Base-by-base conservation (phyloP, 2,888 invertebrate genomes). In the Lasioglossum marginatum region DNA sequence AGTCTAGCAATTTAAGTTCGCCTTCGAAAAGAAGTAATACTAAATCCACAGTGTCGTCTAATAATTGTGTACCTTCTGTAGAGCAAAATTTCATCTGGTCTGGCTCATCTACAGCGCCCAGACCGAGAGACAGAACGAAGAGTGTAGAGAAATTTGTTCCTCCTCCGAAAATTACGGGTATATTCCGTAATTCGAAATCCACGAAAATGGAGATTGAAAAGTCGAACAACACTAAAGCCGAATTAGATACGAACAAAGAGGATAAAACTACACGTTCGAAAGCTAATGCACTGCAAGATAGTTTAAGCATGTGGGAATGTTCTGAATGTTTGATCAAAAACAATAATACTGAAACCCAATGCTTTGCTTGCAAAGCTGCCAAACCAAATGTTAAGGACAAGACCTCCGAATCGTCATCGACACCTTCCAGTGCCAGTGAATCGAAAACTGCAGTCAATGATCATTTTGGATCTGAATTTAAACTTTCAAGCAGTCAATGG, bases 401-500 rank as follows among this genome's bases (percentile, higher is more conserved):
- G 43, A 80, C 76, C 14, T 34, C 37, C 16, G 79, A 82, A 40
- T 27, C 79, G 12, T 68, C 70, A 2, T 74, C 90, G 48, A 70
- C 76, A 40, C 37, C 77, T 2, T 87, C 52, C 5, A 88, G 73
- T 10, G n/a, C 31, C 6, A 73, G 23, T 12, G 74, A 90, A 72
- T 37, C 71, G 16, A 87, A 90, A 40, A 72, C 85, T 45, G 66
- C 79, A 19, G 63, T 19, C 14, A 83, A 80, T 8, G 90, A 91
- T 70, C 68, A 80, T 57, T 93, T 93, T 77, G 93, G 92, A 19
- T 78, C 88, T 0, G 90, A 92, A 71, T 93, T 93, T 66, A 93
- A 91, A 78, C 85, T 91, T 70, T 86, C 86, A 37, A 86, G 71
- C 45, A 89, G 85, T 79, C 94, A 95, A 37, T 97, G 97, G 97